phyloP scores from a whole-genome alignment of 2,888 invertebrate species.

The Cryptus viduatorius region DNA sequence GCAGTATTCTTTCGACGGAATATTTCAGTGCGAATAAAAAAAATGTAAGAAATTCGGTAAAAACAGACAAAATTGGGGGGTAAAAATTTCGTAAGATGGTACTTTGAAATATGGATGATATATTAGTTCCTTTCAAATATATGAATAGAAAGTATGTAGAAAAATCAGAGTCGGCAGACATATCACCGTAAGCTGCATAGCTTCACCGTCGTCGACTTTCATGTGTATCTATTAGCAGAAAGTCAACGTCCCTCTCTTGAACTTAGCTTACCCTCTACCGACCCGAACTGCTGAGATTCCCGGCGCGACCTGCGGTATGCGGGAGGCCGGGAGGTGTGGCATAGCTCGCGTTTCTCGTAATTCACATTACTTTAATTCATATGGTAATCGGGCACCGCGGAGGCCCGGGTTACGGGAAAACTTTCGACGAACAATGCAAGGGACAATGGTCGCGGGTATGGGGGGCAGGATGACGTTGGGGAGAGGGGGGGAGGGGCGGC shows the following conservation, averaged over 20 bases:
- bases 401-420: constrained; percentile 80
- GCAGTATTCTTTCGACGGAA: too few relatives aligned
- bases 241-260: constrained; percentile 33
- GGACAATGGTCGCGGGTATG: constrained; percentile 78
- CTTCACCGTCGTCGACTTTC: not conserved
- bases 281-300: constrained; percentile 60
- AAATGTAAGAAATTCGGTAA: too few relatives aligned
- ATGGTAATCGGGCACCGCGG: constrained; percentile 89
- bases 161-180: not conserved
- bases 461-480: constrained; percentile 36
- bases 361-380: constrained; percentile 93
- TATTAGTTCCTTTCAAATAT: too few relatives aligned
- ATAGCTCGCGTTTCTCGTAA: constrained; percentile 85
- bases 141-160: too few relatives aligned
- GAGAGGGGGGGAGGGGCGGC: constrained; percentile 45
- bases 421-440: constrained; percentile 82
- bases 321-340: constrained; percentile 18
- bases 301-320: constrained; percentile 32
- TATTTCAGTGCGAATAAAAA: too few relatives aligned
- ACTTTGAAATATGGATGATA: too few relatives aligned
- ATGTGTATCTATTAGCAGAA: constrained; percentile 16
- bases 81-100: too few relatives aligned
- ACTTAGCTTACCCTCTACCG: constrained; percentile 45
- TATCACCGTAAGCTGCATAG: not conserved
- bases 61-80: too few relatives aligned